phyloP scores from a whole-genome alignment of 92 coral and sea anemone species.

The Diadumene lineata region DNA sequence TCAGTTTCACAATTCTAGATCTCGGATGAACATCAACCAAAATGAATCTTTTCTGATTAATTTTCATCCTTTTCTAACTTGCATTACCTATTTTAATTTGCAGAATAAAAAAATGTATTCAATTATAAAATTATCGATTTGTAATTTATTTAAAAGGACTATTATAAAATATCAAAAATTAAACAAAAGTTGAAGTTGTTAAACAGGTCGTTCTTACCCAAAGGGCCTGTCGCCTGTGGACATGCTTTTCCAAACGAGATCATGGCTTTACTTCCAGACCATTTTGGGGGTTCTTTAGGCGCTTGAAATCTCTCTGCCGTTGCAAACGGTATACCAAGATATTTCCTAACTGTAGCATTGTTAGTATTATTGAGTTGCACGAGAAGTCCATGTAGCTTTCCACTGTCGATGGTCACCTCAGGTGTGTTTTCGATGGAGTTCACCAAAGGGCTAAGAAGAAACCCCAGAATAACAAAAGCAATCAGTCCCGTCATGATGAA shows the following conservation, averaged over 20 bases:
- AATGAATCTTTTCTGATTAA: too few species aligned
- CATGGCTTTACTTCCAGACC: not conserved
- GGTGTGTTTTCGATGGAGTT: slow-evolving; percentile 6
- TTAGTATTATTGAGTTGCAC: not conserved
- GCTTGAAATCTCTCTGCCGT: slow-evolving; percentile 25
- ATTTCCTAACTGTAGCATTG: slow-evolving; percentile 10
- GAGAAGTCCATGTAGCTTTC: not conserved
- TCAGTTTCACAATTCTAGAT: too few species aligned
- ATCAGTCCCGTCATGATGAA: not conserved
- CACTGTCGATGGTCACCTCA: slow-evolving; percentile 12
- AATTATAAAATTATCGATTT: too few species aligned
- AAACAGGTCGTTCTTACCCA: too few species aligned
- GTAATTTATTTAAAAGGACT: too few species aligned
- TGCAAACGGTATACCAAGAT: slow-evolving; percentile 34
- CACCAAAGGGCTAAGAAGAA: not conserved
- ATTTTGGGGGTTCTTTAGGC: not conserved
- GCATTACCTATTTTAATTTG: too few species aligned
- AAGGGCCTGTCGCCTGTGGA: not conserved
- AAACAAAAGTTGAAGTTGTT: too few species aligned
- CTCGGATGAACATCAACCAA: too few species aligned
- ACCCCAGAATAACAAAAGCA: not conserved
- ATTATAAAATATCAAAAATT: too few species aligned
- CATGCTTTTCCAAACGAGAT: not conserved
- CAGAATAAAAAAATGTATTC: too few species aligned
- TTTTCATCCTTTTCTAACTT: too few species aligned